Conservation (phyloP, 2,888 invertebrate species). For the Campoplex nolae region DNA sequence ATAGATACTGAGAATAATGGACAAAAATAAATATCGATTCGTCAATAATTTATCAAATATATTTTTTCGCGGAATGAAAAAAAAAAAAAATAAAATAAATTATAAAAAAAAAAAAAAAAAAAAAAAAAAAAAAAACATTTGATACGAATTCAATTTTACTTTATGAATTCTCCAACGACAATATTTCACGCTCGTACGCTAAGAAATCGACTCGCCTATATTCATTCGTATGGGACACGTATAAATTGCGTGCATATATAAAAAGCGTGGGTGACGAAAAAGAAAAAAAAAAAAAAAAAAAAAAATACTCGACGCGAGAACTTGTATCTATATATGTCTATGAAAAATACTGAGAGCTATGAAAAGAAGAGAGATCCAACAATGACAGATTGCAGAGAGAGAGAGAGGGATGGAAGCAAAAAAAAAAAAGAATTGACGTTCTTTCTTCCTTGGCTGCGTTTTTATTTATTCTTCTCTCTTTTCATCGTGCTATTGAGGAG, state of each 20-base stretch:
- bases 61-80: too few species aligned
- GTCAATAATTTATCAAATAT: not conserved
- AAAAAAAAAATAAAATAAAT: too few species aligned
- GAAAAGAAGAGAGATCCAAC: slow-evolving; percentile 51
- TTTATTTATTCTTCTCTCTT: slow-evolving; percentile 27
- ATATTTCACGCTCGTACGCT: too few species aligned
- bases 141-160: too few species aligned
- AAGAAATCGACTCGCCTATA: too few species aligned
- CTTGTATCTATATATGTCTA: slow-evolving; percentile 19
- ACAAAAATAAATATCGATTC: not conserved
- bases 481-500: slow-evolving; percentile 32
- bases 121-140: too few species aligned
- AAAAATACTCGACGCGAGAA: slow-evolving; percentile 8
- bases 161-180: too few species aligned
- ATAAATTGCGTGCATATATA: not conserved
- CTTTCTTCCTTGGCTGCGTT: slow-evolving; percentile 8
- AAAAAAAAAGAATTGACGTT: slow-evolving; percentile 39
- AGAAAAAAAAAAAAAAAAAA: not conserved
- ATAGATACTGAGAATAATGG: not conserved
- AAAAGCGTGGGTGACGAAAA: slow-evolving; percentile 46
- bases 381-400: slow-evolving; percentile 18
- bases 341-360: slow-evolving; percentile 43
- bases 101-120: too few species aligned
- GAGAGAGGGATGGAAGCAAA: slow-evolving; percentile 20
- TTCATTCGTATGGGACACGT: too few species aligned